phyloP scores from a whole-genome alignment of 1,140 invertebrate genomes.

The Diachasma alloeum region DNA sequence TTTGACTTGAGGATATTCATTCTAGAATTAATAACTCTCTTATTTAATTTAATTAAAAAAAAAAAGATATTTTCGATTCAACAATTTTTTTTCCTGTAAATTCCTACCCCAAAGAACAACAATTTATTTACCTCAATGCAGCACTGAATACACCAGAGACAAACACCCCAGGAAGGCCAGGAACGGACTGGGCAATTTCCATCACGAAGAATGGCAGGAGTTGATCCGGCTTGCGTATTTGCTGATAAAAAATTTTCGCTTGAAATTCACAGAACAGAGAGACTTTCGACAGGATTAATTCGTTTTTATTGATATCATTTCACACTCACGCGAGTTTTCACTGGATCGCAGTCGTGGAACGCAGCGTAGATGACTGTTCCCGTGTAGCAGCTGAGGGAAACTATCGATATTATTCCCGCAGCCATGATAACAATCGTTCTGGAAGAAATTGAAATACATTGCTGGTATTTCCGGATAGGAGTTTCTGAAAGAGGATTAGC shows the following conservation, averaged over 20 bases:
- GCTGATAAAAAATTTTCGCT: conserved; percentile 43
- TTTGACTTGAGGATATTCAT: too few species aligned
- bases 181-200: conserved; percentile 72
- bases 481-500: too few species aligned
- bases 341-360: conserved; percentile 80
- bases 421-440: conserved; percentile 63
- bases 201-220: conserved; percentile 78
- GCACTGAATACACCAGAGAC: conserved; percentile 79
- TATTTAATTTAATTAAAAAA: too few species aligned
- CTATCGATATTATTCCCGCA: conserved; percentile 68
- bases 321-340: conserved; percentile 68
- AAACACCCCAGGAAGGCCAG: conserved; percentile 79
- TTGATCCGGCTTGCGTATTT: conserved; percentile 72
- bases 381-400: conserved; percentile 74
- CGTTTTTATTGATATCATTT: neutral
- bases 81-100: too few species aligned
- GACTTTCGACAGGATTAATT: neutral
- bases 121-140: conserved; percentile 69
- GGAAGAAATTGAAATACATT: conserved; percentile 17
- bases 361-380: conserved; percentile 83
- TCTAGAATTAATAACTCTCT: too few species aligned
- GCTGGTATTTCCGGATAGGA: neutral
- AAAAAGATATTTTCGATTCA: too few species aligned
- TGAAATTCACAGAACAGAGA: neutral
- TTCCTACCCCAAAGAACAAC: neutral